These are phyloP conservation scores for Champsocephalus gunnari DNA, from an alignment of 2,797 vertebrate genomes.

Conservation along the genomic window DNA sequence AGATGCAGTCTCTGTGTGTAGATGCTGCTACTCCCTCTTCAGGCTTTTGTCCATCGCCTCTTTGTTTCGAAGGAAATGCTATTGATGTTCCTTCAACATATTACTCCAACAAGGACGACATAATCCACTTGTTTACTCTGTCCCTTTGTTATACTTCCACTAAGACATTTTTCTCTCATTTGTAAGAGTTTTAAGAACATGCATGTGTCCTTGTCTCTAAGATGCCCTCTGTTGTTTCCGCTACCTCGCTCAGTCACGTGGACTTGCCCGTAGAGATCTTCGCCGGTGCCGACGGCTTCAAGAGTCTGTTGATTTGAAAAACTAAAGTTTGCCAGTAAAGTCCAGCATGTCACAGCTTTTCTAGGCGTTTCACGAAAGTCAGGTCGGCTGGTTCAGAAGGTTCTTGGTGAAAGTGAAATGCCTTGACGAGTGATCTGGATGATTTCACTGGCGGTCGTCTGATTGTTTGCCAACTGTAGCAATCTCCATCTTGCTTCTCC, in stretches of 20 bases:
- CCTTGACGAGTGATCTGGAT: background rate
- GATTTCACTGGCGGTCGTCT: constrained; percentile 21
- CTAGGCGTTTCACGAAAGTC: constrained; percentile 4
- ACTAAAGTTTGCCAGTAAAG: background rate
- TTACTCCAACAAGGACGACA: background rate
- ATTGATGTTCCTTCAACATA: background rate
- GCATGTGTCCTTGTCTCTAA: constrained; percentile 21
- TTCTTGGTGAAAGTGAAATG: constrained; percentile 16
- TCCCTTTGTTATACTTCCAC: background rate
- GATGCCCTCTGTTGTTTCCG: constrained; percentile 48
- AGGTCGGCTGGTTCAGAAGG: background rate
- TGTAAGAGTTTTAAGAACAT: background rate
- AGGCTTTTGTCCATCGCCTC: background rate
- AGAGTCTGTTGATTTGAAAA: constrained; percentile 13
- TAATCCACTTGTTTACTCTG: background rate
- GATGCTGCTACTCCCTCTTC: background rate
- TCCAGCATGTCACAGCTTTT: background rate
- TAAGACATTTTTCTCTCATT: background rate
- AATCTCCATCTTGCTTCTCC: background rate
- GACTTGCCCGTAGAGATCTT: constrained; percentile 26
- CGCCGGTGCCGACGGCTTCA: constrained; percentile 2
- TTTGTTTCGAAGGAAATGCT: background rate
- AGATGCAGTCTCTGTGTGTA: background rate
- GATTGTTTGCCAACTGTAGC: constrained; percentile 1
- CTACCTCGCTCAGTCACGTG: constrained; percentile 67